Conservation (phyloP, 2,797 vertebrate species). For the Acropternis orthonyx region DNA sequence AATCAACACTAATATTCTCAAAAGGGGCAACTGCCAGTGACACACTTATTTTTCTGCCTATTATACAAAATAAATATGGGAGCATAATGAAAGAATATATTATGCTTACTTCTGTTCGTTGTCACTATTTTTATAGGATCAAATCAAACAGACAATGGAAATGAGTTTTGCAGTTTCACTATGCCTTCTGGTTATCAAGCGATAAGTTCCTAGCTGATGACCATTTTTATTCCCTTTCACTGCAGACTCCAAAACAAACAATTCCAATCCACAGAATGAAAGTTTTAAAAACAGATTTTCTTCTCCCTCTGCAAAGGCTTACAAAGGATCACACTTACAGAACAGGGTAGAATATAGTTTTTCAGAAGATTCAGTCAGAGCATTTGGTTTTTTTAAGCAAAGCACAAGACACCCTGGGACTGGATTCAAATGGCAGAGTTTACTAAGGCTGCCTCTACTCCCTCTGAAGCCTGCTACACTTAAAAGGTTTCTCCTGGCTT, state of each 20-base stretch:
- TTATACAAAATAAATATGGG: constrained; percentile 68
- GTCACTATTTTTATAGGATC: constrained; percentile 58
- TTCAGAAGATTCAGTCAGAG: not conserved
- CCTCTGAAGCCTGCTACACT: not conserved
- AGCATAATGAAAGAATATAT: constrained; percentile 56
- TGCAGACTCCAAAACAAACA: constrained; percentile 34
- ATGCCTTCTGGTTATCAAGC: constrained; percentile 62
- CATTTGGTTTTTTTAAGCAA: not conserved
- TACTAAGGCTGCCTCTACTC: not conserved
- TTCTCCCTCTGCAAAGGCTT: not conserved
- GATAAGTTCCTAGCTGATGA: constrained; percentile 31
- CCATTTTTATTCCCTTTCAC: constrained; percentile 7
- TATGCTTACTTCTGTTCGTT: constrained; percentile 44
- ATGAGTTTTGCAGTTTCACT: constrained; percentile 58
- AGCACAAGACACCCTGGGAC: not conserved
- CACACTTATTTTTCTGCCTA: constrained; percentile 11
- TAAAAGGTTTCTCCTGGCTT: not conserved
- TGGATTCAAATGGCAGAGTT: not conserved
- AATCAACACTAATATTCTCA: constrained; percentile 29
- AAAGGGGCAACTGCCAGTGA: constrained; percentile 20
- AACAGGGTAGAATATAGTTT: not conserved
- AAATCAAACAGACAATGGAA: constrained; percentile 73
- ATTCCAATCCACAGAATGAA: not conserved
- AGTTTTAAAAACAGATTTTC: not conserved
- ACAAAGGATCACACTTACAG: not conserved